A percentile compares a stretch with the other conserved stretches of the same genome.
Conservation (phyloP, 2,888 invertebrate species). For the Polietes domitor region DNA sequence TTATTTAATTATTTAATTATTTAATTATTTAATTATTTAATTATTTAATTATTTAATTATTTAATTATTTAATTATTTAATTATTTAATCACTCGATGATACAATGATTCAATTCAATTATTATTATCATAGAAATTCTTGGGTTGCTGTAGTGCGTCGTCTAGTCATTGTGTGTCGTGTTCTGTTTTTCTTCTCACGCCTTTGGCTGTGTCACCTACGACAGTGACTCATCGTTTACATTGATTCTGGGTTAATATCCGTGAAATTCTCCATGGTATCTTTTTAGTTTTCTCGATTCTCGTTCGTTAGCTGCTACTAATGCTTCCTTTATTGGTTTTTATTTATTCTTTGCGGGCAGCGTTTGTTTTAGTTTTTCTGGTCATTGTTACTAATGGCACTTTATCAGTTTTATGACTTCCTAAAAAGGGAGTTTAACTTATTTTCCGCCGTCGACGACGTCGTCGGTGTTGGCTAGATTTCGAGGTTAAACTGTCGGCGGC, state of each 20-base stretch:
- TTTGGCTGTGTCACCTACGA: background rate
- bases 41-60: too few species aligned
- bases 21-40: too few species aligned
- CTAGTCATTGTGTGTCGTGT: too few species aligned
- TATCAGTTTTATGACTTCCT: conserved; percentile 66
- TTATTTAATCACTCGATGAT: too few species aligned
- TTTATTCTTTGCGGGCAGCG: background rate
- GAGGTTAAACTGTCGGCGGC: conserved; percentile 35
- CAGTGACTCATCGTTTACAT: background rate
- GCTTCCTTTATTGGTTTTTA: conserved; percentile 55
- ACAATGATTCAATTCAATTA: too few species aligned
- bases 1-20: too few species aligned
- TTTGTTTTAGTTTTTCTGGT: conserved; percentile 33
- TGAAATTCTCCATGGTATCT: conserved; percentile 51
- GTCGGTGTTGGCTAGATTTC: background rate
- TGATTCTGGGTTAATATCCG: conserved; percentile 49
- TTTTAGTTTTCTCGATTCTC: conserved; percentile 16
- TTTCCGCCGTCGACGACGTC: conserved; percentile 25
- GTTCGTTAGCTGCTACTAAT: conserved; percentile 49
- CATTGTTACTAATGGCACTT: conserved; percentile 60
- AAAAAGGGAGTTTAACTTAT: conserved; percentile 48
- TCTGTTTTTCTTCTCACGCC: too few species aligned
- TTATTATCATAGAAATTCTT: too few species aligned
- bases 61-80: too few species aligned
- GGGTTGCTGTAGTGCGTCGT: too few species aligned